Evolutionary conservation across 2,888 invertebrate genomes (phyloP).

Genomic region (Stramonita haemastoma): DNA sequence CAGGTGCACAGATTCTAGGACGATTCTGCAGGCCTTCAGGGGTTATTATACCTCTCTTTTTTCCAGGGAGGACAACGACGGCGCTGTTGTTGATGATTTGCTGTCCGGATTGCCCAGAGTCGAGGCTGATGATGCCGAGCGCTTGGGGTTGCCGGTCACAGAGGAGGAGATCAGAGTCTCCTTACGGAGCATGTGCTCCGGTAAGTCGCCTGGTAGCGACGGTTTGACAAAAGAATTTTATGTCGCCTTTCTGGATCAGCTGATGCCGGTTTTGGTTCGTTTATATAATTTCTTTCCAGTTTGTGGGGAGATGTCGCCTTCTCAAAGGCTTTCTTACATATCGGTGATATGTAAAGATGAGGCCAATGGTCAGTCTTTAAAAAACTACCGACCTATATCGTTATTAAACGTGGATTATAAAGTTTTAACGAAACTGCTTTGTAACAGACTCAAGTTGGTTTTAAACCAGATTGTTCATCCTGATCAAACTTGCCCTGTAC

Average conservation of each 20-base stretch:
- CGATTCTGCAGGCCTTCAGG: not conserved
- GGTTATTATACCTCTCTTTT: not conserved
- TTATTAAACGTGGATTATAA: slow-evolving; percentile 55
- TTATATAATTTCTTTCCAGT: not conserved
- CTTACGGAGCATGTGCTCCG: not conserved
- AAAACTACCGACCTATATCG: slow-evolving; percentile 57
- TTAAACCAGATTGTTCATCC: slow-evolving; percentile 47
- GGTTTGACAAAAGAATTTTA: slow-evolving; percentile 55
- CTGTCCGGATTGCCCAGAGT: not conserved
- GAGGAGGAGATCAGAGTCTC: not conserved
- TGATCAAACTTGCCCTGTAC: slow-evolving; percentile 55
- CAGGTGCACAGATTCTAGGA: not conserved
- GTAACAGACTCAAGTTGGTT: slow-evolving; percentile 49
- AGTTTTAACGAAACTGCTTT: slow-evolving; percentile 53
- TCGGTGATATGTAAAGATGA: slow-evolving; percentile 10
- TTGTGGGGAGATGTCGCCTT: not conserved
- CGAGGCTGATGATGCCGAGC: not conserved
- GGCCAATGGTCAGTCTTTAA: slow-evolving; percentile 39
- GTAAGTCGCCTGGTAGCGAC: slow-evolving; percentile 46
- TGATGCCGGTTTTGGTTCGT: slow-evolving; percentile 38
- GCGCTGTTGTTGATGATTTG: not conserved
- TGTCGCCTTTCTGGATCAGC: slow-evolving; percentile 42
- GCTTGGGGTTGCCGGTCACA: not conserved
- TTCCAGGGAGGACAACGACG: not conserved
- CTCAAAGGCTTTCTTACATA: not conserved